phyloP scores from a whole-genome alignment of 64 coral and sea anemone genomes.

The Montipora capricornis region DNA sequence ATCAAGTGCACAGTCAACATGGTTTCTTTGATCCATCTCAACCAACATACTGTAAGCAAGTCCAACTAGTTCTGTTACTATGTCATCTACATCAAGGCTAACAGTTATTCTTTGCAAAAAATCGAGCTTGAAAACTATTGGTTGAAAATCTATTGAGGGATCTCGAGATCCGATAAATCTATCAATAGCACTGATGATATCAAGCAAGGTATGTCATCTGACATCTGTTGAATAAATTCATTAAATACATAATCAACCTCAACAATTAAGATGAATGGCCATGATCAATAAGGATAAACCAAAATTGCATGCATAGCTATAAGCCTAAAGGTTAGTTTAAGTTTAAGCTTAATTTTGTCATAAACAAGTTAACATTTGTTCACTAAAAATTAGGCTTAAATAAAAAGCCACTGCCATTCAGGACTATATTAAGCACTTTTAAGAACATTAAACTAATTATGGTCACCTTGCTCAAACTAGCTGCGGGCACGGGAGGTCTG shows the following conservation, averaged over 20 bases:
- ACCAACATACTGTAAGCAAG: slow-evolving; percentile 46
- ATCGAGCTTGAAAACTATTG: slow-evolving; percentile 56
- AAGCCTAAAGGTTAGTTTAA: background rate
- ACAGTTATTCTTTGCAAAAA: slow-evolving; percentile 56
- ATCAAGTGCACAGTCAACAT: background rate
- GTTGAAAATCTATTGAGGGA: slow-evolving; percentile 35
- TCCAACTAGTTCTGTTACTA: slow-evolving; percentile 47
- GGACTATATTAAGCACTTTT: background rate
- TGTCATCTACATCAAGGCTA: slow-evolving; percentile 53
- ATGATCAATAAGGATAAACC: background rate
- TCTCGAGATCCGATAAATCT: slow-evolving; percentile 31
- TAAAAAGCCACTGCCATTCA: slow-evolving; percentile 13
- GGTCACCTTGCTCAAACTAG: background rate
- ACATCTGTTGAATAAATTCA: background rate
- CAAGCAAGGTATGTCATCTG: slow-evolving; percentile 10
- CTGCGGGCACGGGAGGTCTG: too few relatives aligned
- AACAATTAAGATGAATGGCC: background rate
- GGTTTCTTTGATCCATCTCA: slow-evolving; percentile 44
- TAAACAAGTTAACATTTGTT: slow-evolving; percentile 18
- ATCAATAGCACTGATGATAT: slow-evolving; percentile 45
- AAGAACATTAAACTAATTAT: background rate
- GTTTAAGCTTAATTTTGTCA: background rate
- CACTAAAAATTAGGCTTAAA: background rate
- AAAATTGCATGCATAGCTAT: background rate
- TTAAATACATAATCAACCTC: background rate